Evolutionary conservation across 2,888 invertebrate genomes (phyloP), one percentile per base, ranked within the genome.

Genomic region (Drosophila anomalata): DNA sequence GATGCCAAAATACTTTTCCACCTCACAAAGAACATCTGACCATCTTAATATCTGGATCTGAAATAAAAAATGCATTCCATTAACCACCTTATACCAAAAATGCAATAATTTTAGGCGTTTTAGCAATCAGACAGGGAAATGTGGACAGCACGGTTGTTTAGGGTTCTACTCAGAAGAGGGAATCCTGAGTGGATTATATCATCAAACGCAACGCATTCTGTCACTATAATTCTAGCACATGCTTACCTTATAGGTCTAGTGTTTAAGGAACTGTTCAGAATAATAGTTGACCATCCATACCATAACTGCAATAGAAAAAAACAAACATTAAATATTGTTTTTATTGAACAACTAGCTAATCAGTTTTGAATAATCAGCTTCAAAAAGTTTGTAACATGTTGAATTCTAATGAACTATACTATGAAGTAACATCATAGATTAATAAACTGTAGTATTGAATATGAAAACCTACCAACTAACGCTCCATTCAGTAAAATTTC

Each of bases 401-500:
- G 76, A 54, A n/a, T 85, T 85, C 85, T 87, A 85, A 85, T 87
- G 85, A 85, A 85, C 85, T 85, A 85, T 85, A 85, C 87, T 73
- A 67, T 75, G 73, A 78, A 66, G 70, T 76, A 74, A 80, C 87
- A 88, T 87, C 87, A 87, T 11, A 9, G 20, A 12, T 31, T 7
- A 9, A 3, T 6, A n/a, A 9, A 3, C 4, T 0, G 8, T 0
- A 20, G 5, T 12, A 4, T 29, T 29, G 2, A 22, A 12, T 44
- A 7, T 22, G 2, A 9, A 39, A 46, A 51, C 52, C 6, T 51
- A 79, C 78, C 79, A 22, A 50, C 12, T 1, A 9, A 9, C 2
- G 8, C 1, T 36, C 2, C n/a, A 7, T n/a, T n/a, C 2, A 1
- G 11, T 11, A 3, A 42, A 42, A 3, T 20, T 7, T 9, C 7